phyloP scores from a whole-genome alignment of 2,888 invertebrate species.

The Chalcosyrphus nemorum region DNA sequence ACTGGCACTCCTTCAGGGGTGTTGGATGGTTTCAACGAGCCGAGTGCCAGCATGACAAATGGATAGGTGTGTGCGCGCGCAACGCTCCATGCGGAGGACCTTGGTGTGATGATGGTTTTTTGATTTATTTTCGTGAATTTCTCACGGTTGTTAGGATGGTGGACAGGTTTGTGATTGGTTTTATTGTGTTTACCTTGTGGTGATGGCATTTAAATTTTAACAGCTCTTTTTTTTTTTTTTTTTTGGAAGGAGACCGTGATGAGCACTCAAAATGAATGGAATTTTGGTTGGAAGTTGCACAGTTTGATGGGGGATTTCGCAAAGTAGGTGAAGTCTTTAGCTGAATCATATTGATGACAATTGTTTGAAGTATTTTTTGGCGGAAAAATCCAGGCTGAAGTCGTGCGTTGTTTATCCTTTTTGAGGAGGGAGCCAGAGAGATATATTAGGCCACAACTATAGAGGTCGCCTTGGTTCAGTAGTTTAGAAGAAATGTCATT shows the following conservation, averaged over 20 bases:
- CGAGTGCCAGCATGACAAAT: constrained; percentile 12
- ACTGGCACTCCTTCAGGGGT: constrained; percentile 23
- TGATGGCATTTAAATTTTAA: constrained; percentile 5
- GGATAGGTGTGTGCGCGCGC: neutral
- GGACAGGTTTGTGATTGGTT: neutral
- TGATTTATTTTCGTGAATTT: constrained; percentile 1
- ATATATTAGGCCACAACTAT: too few relatives aligned
- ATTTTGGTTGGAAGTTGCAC: neutral
- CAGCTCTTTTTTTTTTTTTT: too few relatives aligned
- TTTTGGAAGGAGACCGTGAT: neutral
- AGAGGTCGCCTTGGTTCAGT: too few relatives aligned
- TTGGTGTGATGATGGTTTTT: constrained; percentile 19
- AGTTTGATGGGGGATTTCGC: too few relatives aligned
- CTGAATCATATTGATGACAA: too few relatives aligned
- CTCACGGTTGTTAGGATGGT: constrained; percentile 24
- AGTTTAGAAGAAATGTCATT: too few relatives aligned
- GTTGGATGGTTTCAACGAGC: constrained; percentile 9
- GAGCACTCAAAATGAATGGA: neutral
- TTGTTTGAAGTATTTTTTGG: too few relatives aligned
- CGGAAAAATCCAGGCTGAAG: too few relatives aligned
- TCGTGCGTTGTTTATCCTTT: too few relatives aligned
- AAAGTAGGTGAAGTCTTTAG: too few relatives aligned
- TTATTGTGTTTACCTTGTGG: neutral
- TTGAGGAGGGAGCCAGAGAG: too few relatives aligned
- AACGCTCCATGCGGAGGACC: neutral